These are phyloP conservation scores for Tromatobia lineatoria DNA, from an alignment of 2,888 invertebrate species.

Conservation along the genomic window DNA sequence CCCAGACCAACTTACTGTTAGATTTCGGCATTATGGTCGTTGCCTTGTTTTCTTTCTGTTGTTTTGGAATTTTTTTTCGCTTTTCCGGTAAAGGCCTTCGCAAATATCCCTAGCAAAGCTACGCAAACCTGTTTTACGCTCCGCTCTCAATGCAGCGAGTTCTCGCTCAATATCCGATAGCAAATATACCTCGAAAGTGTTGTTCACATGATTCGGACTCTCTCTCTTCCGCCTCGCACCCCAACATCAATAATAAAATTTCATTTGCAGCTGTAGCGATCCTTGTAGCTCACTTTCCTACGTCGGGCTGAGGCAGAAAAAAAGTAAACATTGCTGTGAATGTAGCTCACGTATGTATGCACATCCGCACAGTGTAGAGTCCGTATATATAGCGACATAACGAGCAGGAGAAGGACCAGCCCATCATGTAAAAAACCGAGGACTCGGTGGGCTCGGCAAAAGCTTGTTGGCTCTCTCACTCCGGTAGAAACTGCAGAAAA, in stretches of 20 bases:
- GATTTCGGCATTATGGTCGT: neutral
- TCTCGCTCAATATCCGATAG: neutral
- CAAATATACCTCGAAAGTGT: slow-evolving; percentile 24
- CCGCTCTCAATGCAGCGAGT: too few species aligned
- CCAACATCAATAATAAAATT: slow-evolving; percentile 61
- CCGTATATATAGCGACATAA: slow-evolving; percentile 36
- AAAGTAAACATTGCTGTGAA: slow-evolving; percentile 2
- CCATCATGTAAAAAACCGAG: slow-evolving; percentile 44
- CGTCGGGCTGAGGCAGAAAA: neutral
- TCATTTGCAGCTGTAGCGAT: slow-evolving; percentile 40
- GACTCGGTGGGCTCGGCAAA: slow-evolving; percentile 13
- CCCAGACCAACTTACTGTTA: neutral
- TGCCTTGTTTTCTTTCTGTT: neutral
- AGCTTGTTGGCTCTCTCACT: slow-evolving; percentile 17
- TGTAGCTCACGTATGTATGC: slow-evolving; percentile 25
- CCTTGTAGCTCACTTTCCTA: neutral
- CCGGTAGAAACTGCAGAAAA: neutral
- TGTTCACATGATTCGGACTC: slow-evolving; percentile 47
- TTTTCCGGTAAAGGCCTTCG: neutral
- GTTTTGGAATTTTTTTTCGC: neutral
- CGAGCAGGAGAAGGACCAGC: slow-evolving; percentile 26
- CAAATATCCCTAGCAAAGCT: neutral
- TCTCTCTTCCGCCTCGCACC: slow-evolving; percentile 3
- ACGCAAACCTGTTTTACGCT: neutral
- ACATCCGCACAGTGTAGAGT: slow-evolving; percentile 13